Evolutionary conservation across 2,888 invertebrate species (phyloP), one percentile per base, ranked within the genome.

Genomic region (Corbicula japonica): DNA sequence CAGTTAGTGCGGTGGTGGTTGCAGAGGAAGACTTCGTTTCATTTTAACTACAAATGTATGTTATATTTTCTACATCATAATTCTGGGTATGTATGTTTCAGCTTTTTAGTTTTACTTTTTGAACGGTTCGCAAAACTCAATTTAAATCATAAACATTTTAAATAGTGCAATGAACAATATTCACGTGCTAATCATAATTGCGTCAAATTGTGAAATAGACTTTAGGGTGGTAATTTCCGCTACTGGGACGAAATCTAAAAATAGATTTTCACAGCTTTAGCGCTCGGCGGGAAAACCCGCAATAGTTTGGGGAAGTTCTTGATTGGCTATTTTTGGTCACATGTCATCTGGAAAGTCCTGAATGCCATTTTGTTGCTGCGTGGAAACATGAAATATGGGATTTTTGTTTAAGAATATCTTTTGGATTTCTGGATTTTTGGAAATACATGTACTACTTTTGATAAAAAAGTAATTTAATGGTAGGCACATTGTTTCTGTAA

Each of bases 281-380:
- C 38, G 46, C 26, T 66, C 61, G 68, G 73, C 77, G 87, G 87
- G 87, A 80, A 87, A 85, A 85, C 84, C 87, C 87, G 71, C 61
- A 70, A 62, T 46, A 32, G 28, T 28, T 48, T 50, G 63, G 71
- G 32, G 52, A 30, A 18, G 5, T n/a, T 28, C 70, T 35, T 68
- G 71, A 85, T 87, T 88, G 86, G 87, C 50, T 63, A 50, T 70
- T 50, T 41, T 56, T 50, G 34, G 76, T 86, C 88, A 87, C 84
- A 77, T 87, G 88, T 28, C 35, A 44, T 26, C 70, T 84, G 88
- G 88, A 87, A 85, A 87, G 87, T 87, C 88, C 88, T 85, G 85
- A 85, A 83, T 80, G 85, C 85, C 83, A 83, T 84, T 73, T 87
- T 85, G 76, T 81, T 83, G 69, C 76, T 73, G 70, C 73, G 79